These are phyloP conservation scores for Acanthisitta chloris DNA, from an alignment of 2,113 vertebrate genomes.

Conservation along the genomic window DNA sequence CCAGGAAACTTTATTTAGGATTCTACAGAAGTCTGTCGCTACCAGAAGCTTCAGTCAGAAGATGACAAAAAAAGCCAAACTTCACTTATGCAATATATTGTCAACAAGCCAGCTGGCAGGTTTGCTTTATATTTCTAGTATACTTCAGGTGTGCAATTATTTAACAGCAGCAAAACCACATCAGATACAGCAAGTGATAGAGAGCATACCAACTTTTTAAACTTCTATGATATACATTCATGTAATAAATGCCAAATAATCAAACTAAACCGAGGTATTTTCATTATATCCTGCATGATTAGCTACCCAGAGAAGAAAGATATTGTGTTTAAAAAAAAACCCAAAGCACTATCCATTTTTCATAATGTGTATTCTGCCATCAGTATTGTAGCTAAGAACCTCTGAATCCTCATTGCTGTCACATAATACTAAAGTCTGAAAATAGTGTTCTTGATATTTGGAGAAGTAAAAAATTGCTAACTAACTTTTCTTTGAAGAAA, in stretches of 20 bases:
- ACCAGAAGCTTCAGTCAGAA: neutral
- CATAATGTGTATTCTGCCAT: neutral
- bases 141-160: neutral
- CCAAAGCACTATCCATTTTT: neutral
- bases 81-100: neutral
- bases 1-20: neutral
- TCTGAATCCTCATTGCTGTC: neutral
- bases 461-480: neutral
- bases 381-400: rapidly evolving
- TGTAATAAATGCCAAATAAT: neutral
- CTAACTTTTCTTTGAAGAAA: neutral
- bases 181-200: neutral
- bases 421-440: neutral
- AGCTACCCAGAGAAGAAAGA: neutral
- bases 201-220: neutral
- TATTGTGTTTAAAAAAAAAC: neutral
- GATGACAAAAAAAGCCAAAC: neutral
- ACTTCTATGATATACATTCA: neutral
- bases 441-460: neutral
- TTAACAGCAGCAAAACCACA: neutral
- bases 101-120: neutral
- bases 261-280: neutral
- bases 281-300: neutral
- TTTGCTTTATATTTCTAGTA: neutral
- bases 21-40: neutral